Base-by-base conservation (phyloP, 2,113 vertebrate species). In the Heptranchias perlo region DNA sequence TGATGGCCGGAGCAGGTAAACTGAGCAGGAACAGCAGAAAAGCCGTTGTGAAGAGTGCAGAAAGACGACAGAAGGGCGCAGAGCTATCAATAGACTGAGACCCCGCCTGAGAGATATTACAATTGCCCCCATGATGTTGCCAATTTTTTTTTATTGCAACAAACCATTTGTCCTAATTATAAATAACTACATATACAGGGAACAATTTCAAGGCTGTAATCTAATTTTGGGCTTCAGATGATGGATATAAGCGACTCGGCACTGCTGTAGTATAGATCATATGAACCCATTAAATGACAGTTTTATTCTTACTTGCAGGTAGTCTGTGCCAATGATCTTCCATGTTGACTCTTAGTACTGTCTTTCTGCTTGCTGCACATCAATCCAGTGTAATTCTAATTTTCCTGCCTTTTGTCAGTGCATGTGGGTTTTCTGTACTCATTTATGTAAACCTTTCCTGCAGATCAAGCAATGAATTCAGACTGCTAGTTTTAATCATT, bases 161-260 rank as follows among this genome's bases (percentile, higher is more conserved):
- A 92, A 62, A 21, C 16, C 31, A 35, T 93, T 93, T 93, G 58
- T 61, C n/a, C 89, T 62, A 62, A 93, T 93, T 93, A 62, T 93
- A 62, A 58, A 92, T 62, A 93, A 61, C 35, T 93, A n/a, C 16
- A 61, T 39, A 39, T 39, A 62, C n/a, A 39, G 58, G 87, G 13
- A 62, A 93, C 89, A 62, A 35, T 39, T 62, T 93, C 89, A 93
- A 39, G 31, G n/a, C 58, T 93, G 31, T 39, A 93, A 6, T 64
- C 4, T 44, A 62, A 62, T 93, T 62, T 62, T 62, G n/a, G 28
- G 89, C 7, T 61, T 64, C 58, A 62, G 14, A 64, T 93, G 35
- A 39, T 93, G 58, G 89, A 62, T 93, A n/a, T 39, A 21, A 93
- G 35, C 23, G 58, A 93, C 5, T 61, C 18, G 61, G 58, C 58